These are phyloP conservation scores for Brachionus angularis DNA, from an alignment of 1,140 invertebrate species.

Conservation along the genomic window DNA sequence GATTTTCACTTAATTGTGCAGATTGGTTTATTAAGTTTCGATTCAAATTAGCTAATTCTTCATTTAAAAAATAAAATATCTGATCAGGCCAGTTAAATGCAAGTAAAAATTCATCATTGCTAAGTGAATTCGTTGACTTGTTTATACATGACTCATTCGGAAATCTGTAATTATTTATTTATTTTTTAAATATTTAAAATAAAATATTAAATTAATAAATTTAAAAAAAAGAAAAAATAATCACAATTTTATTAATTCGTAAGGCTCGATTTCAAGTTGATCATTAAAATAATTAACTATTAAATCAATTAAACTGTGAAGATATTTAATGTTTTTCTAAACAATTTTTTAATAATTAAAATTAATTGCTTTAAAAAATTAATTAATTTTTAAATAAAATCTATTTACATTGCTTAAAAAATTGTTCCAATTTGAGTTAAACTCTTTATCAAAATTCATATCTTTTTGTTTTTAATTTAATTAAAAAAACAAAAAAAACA, in stretches of 20 bases:
- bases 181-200: neutral
- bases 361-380: no score
- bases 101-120: neutral
- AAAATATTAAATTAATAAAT: neutral
- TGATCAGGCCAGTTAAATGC: slow-evolving; percentile 8
- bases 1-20: neutral
- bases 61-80: slow-evolving; percentile 3
- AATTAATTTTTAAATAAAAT: neutral
- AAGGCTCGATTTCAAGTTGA: neutral
- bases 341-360: no score
- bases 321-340: neutral
- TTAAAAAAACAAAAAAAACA: no score
- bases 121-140: neutral
- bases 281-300: neutral
- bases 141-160: no score
- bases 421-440: neutral
- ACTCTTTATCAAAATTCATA: neutral
- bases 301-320: neutral
- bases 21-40: neutral
- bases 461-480: no score
- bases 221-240: neutral
- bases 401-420: neutral
- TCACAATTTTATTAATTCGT: neutral
- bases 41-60: slow-evolving; percentile 16
- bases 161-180: neutral